These are phyloP conservation scores for Melanotaenia boesemani DNA, from an alignment of 2,797 vertebrate species.

Conservation along the genomic window DNA sequence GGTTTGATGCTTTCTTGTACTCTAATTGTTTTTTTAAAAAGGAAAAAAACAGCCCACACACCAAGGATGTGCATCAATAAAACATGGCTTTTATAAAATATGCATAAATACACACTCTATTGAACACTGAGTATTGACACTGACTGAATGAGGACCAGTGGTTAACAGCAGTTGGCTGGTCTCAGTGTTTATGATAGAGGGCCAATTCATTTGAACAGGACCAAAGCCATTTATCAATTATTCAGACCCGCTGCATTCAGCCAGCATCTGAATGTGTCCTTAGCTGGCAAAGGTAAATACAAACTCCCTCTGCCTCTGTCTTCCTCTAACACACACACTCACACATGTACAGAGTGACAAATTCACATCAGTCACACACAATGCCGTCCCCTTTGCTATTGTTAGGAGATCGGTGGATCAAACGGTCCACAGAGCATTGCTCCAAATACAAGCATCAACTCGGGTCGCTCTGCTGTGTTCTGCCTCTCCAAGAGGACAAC, in stretches of 20 bases:
- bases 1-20: constrained; percentile 56
- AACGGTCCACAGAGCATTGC: constrained; percentile 76
- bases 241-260: constrained; percentile 69
- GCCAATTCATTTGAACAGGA: constrained; percentile 76
- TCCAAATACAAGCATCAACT: constrained; percentile 75
- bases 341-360: constrained; percentile 76
- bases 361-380: constrained; percentile 85
- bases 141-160: constrained; percentile 67
- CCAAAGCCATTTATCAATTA: constrained; percentile 80
- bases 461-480: constrained; percentile 56
- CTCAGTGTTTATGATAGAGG: constrained; percentile 69
- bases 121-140: constrained; percentile 72
- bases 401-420: constrained; percentile 78
- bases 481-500: constrained; percentile 52
- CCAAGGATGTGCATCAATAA: constrained; percentile 75
- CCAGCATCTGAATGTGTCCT: constrained; percentile 65
- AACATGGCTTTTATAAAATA: constrained; percentile 78
- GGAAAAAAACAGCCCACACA: constrained; percentile 61
- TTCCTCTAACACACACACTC: constrained; percentile 6
- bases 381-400: constrained; percentile 79
- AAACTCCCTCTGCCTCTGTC: constrained; percentile 27
- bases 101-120: constrained; percentile 74
- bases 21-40: constrained; percentile 59
- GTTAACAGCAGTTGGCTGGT: constrained; percentile 71
- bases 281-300: constrained; percentile 73